Evolutionary conservation across 2,113 vertebrate genomes (phyloP).

Genomic region (Garra rufa): DNA sequence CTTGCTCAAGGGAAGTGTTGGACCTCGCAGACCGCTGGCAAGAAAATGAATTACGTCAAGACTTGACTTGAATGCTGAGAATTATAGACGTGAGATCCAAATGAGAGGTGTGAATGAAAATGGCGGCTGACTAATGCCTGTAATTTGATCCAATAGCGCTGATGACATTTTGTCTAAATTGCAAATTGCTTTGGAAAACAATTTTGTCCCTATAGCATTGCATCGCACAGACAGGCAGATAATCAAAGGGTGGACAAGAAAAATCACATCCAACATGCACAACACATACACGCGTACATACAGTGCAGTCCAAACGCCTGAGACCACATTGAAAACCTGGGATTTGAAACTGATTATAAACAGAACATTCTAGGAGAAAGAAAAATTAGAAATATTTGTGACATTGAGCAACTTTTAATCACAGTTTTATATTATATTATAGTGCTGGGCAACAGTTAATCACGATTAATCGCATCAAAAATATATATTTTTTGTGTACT

Average conservation of each 20-base stretch:
- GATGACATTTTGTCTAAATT: constrained; percentile 47
- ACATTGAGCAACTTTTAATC: too few relatives aligned
- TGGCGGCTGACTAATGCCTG: constrained; percentile 35
- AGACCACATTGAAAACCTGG: neutral
- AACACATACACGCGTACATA: neutral
- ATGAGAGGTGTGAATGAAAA: constrained; percentile 44
- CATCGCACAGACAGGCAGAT: constrained; percentile 20
- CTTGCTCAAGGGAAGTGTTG: constrained; percentile 23
- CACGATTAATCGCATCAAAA: too few relatives aligned
- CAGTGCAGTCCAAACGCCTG: neutral
- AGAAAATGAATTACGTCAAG: constrained; percentile 30
- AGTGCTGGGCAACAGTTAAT: too few relatives aligned
- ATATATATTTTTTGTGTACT: too few relatives aligned
- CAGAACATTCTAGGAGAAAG: neutral
- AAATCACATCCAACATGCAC: neutral
- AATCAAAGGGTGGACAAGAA: constrained; percentile 29
- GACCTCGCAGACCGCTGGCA: constrained; percentile 18
- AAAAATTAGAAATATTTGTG: too few relatives aligned
- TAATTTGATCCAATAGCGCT: constrained; percentile 43
- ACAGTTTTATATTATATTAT: too few relatives aligned
- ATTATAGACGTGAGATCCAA: constrained; percentile 40
- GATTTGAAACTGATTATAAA: neutral
- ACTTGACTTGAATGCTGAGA: constrained; percentile 42
- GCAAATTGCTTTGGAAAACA: constrained; percentile 42
- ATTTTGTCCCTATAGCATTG: constrained; percentile 32